Evolutionary conservation across 1,140 invertebrate genomes (phyloP).

Genomic region (Temnothorax nylanderi): DNA sequence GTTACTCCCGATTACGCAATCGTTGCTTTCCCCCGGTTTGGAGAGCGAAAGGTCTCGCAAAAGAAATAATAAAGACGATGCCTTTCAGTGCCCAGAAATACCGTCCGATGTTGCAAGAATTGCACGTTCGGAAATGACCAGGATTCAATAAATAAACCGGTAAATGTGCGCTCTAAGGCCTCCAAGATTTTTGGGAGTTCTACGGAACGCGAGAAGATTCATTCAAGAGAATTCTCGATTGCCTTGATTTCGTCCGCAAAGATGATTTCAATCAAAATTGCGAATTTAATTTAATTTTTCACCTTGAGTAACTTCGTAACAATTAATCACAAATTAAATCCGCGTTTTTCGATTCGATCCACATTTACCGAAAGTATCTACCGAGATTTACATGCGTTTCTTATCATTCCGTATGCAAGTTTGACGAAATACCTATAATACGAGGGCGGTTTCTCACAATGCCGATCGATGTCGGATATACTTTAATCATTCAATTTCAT

Average conservation of each 20-base stretch:
- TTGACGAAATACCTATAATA: neutral
- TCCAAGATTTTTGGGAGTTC: neutral
- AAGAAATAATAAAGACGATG: neutral
- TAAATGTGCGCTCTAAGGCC: neutral
- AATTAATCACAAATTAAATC: constrained; percentile 15
- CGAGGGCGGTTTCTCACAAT: neutral
- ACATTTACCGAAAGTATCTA: neutral
- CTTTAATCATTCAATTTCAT: constrained; percentile 4
- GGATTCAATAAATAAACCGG: neutral
- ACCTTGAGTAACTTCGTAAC: neutral
- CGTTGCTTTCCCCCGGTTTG: neutral
- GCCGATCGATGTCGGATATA: neutral
- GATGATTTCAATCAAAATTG: neutral
- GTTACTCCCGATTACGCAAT: constrained; percentile 9
- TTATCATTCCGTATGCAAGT: no score
- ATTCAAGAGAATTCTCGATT: neutral
- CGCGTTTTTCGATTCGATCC: neutral
- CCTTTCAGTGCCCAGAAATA: neutral
- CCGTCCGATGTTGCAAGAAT: neutral
- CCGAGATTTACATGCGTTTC: neutral
- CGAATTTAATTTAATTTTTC: neutral
- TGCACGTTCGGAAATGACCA: neutral
- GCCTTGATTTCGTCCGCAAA: neutral
- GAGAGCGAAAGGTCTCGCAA: neutral
- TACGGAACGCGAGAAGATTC: neutral